Evolutionary conservation across 2,113 vertebrate genomes (phyloP).

Genomic region (Pampusana beccarii): DNA sequence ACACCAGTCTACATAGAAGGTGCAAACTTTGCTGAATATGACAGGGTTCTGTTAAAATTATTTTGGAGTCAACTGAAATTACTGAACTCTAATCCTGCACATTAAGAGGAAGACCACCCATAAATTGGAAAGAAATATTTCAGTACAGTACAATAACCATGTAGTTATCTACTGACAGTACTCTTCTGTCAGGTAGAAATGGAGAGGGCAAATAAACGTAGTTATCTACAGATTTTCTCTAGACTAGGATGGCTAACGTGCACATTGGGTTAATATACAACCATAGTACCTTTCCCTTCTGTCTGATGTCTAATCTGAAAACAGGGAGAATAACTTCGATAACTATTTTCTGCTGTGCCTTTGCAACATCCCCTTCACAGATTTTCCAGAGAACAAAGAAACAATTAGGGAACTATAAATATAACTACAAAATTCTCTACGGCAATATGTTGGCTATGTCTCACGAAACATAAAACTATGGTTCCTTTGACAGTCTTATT

Average conservation of each 20-base stretch:
- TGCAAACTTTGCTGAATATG: neutral
- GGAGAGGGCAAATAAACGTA: neutral
- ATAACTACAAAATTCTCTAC: neutral
- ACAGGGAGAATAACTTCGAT: neutral
- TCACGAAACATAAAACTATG: neutral
- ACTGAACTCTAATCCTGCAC: neutral
- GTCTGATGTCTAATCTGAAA: neutral
- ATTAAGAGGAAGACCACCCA: neutral
- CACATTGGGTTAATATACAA: neutral
- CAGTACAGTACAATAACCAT: neutral
- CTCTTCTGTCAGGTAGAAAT: neutral
- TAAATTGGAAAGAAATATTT: neutral
- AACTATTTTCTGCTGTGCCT: neutral
- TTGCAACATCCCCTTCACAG: neutral
- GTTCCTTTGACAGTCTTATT: neutral
- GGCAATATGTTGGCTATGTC: neutral
- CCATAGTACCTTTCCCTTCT: neutral
- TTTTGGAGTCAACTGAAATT: neutral
- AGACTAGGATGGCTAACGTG: rapidly evolving
- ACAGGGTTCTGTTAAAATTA: neutral
- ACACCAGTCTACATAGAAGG: neutral
- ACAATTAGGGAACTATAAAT: neutral
- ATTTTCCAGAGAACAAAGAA: neutral
- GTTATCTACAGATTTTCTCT: neutral
- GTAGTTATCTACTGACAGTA: neutral